phyloP scores from a whole-genome alignment of 2,113 vertebrate genomes.

The Delphinapterus leucas region DNA sequence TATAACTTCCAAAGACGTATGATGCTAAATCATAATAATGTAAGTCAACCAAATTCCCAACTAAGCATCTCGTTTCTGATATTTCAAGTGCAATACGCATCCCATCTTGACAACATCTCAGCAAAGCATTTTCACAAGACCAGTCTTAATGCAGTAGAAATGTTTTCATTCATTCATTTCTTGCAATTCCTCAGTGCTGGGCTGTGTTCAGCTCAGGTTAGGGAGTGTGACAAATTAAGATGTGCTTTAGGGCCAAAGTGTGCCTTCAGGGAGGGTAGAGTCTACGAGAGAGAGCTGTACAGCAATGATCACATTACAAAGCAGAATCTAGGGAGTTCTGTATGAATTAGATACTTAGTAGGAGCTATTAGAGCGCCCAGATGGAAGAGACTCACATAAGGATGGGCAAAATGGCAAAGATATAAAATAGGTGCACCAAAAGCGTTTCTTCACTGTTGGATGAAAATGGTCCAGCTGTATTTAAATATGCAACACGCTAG shows the following conservation, averaged over 20 bases:
- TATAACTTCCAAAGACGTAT: constrained; percentile 26
- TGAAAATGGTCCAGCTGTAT: constrained; percentile 38
- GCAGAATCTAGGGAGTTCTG: neutral
- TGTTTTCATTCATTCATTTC: neutral
- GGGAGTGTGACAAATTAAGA: neutral
- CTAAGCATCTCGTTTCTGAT: neutral
- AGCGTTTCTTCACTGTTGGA: neutral
- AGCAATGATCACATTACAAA: neutral
- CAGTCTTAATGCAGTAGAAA: neutral
- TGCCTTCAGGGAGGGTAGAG: neutral
- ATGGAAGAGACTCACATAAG: constrained; percentile 4
- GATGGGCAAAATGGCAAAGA: constrained; percentile 4
- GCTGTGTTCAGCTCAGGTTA: neutral
- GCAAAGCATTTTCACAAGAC: neutral
- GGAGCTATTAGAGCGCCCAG: neutral
- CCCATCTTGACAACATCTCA: neutral
- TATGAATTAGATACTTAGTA: neutral
- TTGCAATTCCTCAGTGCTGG: neutral
- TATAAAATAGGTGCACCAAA: constrained; percentile 21
- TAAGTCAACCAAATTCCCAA: neutral
- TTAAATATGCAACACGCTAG: neutral
- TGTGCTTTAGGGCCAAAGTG: neutral
- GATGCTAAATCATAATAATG: neutral
- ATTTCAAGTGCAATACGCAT: neutral
- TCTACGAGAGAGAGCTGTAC: neutral